Evolutionary conservation across 2,113 vertebrate species (phyloP), one percentile per base, ranked within the genome.

Genomic region (Mandrillus leucophaeus): DNA sequence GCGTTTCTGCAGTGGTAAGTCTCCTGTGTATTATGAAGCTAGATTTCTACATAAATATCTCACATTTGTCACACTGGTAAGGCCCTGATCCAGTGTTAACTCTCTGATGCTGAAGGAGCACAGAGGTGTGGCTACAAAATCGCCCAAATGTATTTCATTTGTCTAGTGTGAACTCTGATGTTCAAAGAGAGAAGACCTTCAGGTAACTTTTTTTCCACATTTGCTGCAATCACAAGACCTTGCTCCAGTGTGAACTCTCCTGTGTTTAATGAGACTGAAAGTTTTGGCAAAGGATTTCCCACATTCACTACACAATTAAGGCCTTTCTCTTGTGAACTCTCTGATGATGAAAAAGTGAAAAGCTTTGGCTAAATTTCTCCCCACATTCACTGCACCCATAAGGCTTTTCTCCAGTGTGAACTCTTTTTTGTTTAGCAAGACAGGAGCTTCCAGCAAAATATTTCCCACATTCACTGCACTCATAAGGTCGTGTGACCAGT

Each of bases 101-200:
- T 35, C 89, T 88, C 80, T 88, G 85, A 72, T 93, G 79, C 68
- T 80, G 79, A 50, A 92, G 79, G 45, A 96, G 66, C n/a, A 43
- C 50, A 97, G n/a, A 52, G 38, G 79, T 73, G 22, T 96, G 76
- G 20, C 78, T 86, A 45, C 95, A 95, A 64, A 93, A 84, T 20
- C 89, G 84, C 4, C 79, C 79, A 85, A 79, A 93, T 22, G 61
- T 79, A n/a, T n/a, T 93, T 45, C 90, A 94, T 59, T 92, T 66
- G 96, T 64, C 94, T 96, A 0, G 92, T 97, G 68, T 97, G 97
- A 48, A 96, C 95, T 48, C 57, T 22, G 45, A 81, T 97, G 96
- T 1, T 90, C 88, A 73, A 43, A 10, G 18, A 43, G n/a, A 38
- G 22, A 8, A 73, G 68, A 70, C 14, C 68, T 70, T 38, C 68